phyloP scores from a whole-genome alignment of 2,113 vertebrate species.

The Gallinago media region DNA sequence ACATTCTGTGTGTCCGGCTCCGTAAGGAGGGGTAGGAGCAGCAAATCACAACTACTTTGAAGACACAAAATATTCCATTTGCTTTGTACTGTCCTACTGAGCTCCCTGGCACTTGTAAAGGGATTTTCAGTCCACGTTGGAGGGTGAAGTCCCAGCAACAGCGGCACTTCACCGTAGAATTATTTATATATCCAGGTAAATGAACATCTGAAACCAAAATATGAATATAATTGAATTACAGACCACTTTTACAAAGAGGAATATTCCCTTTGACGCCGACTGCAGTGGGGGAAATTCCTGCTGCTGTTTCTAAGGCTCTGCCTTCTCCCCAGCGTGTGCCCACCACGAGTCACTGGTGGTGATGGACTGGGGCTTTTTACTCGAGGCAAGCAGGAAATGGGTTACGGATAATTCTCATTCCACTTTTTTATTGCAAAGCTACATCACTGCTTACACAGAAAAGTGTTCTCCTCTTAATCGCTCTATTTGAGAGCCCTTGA shows the following conservation, averaged over 20 bases:
- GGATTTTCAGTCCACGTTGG: not conserved
- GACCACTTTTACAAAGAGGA: not conserved
- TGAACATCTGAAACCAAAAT: not conserved
- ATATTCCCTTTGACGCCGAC: not conserved
- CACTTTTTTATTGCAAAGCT: slow-evolving; percentile 37
- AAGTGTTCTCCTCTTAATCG: slow-evolving; percentile 43
- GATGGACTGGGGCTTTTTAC: slow-evolving; percentile 17
- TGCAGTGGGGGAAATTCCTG: not conserved
- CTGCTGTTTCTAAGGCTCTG: not conserved
- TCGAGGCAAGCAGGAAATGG: slow-evolving; percentile 17
- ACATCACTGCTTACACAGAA: slow-evolving; percentile 34
- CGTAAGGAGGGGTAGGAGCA: not conserved
- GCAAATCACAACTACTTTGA: not conserved
- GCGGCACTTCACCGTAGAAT: not conserved
- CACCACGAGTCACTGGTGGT: not conserved
- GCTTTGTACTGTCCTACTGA: not conserved
- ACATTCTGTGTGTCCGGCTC: not conserved
- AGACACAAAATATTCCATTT: not conserved
- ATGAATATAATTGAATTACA: not conserved
- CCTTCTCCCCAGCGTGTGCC: rapidly evolving
- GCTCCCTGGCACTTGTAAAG: not conserved
- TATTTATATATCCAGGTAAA: not conserved
- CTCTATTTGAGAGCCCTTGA: slow-evolving; percentile 22
- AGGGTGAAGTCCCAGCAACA: not conserved
- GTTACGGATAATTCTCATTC: slow-evolving; percentile 39